phyloP scores from a whole-genome alignment of 2,797 vertebrate species.

The Bothrops alternatus region DNA sequence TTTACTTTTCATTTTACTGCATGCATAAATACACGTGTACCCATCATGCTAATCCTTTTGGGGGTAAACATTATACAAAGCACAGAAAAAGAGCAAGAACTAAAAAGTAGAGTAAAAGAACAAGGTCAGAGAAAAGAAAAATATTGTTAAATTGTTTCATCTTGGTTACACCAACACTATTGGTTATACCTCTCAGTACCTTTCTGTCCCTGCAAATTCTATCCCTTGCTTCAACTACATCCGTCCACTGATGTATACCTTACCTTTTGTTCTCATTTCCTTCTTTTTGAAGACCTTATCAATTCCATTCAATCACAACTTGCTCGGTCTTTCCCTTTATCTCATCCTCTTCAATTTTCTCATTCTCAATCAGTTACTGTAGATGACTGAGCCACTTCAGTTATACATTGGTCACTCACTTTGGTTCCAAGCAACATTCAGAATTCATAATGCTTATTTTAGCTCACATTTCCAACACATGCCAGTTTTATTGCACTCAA shows the following conservation, averaged over 20 bases:
- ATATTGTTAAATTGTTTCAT: not conserved
- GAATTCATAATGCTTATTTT: not conserved
- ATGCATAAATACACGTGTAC: not conserved
- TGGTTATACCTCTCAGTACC: not conserved
- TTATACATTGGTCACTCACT: not conserved
- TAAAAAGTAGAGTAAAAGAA: not conserved
- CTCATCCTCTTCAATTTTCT: not conserved
- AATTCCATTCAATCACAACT: not conserved
- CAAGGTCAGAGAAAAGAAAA: not conserved
- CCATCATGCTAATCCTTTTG: not conserved
- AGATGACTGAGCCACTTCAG: not conserved
- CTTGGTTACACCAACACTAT: not conserved
- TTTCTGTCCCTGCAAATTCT: not conserved
- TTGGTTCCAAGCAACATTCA: not conserved
- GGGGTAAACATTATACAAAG: not conserved
- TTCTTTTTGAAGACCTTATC: not conserved
- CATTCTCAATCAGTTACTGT: not conserved
- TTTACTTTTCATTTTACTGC: slow-evolving; percentile 19
- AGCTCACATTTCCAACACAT: not conserved
- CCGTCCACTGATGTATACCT: not conserved
- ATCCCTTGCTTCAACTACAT: not conserved
- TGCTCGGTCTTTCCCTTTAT: not conserved
- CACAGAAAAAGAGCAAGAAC: not conserved
- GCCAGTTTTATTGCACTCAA: not conserved
- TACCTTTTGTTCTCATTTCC: not conserved